phyloP scores from a whole-genome alignment of 2,797 vertebrate species.

The Aldrovandia affinis region DNA sequence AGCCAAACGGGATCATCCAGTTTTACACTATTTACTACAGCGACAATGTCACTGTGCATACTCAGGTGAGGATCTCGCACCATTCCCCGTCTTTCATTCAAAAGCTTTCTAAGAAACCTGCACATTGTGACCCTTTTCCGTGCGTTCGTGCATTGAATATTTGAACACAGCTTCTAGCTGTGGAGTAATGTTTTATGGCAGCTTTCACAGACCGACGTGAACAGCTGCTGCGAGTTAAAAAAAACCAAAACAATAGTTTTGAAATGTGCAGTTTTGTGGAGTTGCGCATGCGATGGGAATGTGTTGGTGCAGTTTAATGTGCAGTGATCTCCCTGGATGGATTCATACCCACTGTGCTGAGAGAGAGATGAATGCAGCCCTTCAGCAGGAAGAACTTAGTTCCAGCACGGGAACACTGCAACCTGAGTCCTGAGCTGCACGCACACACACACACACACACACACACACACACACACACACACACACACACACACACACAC shows the following conservation, averaged over 20 bases:
- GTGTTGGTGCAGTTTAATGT: conserved; percentile 25
- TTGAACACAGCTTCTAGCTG: not conserved
- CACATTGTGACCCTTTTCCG: not conserved
- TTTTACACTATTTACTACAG: conserved; percentile 87
- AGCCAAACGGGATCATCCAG: conserved; percentile 87
- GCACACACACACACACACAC: conserved; percentile 21
- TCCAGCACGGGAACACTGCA: conserved; percentile 23
- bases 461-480: conserved; percentile 29
- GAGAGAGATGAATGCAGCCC: conserved; percentile 21
- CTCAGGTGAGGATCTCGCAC: conserved; percentile 76
- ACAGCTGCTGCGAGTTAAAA: conserved; percentile 31
- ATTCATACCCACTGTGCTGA: not conserved
- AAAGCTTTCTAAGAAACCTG: not conserved
- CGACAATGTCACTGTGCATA: conserved; percentile 70
- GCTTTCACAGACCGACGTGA: not conserved
- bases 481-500: conserved; percentile 18
- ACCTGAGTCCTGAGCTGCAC: not conserved
- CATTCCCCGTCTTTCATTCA: not conserved
- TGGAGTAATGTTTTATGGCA: not conserved
- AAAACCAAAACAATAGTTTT: not conserved
- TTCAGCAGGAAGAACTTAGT: conserved; percentile 28
- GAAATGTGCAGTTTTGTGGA: not conserved
- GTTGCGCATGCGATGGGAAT: conserved; percentile 11
- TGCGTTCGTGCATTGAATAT: not conserved
- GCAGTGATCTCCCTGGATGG: not conserved